Evolutionary conservation across 2,888 invertebrate genomes (phyloP).

Genomic region (Epistrophe grossulariae): DNA sequence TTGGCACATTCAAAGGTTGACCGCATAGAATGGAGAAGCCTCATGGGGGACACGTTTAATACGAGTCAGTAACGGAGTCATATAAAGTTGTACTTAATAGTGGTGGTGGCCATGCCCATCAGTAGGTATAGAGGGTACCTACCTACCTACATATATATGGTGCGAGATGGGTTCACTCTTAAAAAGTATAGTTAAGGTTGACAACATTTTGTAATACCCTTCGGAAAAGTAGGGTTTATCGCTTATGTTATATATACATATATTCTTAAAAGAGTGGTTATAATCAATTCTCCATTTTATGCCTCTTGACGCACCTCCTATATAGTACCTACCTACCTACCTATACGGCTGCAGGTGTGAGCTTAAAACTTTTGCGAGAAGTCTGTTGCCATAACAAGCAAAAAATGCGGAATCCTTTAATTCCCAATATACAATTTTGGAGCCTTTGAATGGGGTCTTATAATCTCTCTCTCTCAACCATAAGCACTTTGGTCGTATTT

Average conservation of each 20-base stretch:
- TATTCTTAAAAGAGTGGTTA: not conserved
- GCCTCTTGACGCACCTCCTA: not conserved
- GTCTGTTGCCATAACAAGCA: not conserved
- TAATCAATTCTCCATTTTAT: slow-evolving; percentile 29
- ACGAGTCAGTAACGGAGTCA: slow-evolving; percentile 41
- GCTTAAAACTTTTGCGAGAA: not conserved
- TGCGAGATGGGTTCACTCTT: slow-evolving; percentile 52
- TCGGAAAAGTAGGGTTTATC: slow-evolving; percentile 2
- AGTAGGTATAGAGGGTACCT: too few relatives aligned
- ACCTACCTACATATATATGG: too few relatives aligned
- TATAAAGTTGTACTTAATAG: slow-evolving; percentile 32
- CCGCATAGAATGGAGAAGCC: slow-evolving; percentile 31
- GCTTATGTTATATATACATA: not conserved
- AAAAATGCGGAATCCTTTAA: slow-evolving; percentile 25
- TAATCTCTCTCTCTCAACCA: slow-evolving; percentile 18
- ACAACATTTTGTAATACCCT: slow-evolving; percentile 43
- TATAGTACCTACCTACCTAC: too few relatives aligned
- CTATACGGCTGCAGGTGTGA: slow-evolving; percentile 10
- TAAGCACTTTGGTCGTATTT: slow-evolving; percentile 31
- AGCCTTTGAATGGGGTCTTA: slow-evolving; percentile 13
- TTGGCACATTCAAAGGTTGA: slow-evolving; percentile 16
- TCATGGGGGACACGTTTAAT: slow-evolving; percentile 58
- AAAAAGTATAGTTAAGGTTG: slow-evolving; percentile 32
- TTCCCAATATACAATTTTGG: slow-evolving; percentile 11
- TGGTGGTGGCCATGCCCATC: slow-evolving; percentile 22